Conservation (phyloP, 2,797 vertebrate genomes). For the Falco naumanni region DNA sequence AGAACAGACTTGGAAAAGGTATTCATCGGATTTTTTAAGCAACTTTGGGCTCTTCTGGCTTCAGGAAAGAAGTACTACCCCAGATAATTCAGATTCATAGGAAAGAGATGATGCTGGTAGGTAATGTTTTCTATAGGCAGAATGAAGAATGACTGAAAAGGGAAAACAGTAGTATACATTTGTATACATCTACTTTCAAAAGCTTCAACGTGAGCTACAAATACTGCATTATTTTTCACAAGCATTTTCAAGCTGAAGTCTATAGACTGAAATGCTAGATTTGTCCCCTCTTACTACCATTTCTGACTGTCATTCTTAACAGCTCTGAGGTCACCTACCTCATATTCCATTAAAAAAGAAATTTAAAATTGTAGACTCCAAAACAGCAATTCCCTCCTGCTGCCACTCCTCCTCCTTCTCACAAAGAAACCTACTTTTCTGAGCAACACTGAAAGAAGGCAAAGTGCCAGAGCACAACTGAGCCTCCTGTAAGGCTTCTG, state of each 20-base stretch:
- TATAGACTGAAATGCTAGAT: not conserved
- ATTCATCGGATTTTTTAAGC: not conserved
- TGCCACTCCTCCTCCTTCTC: not conserved
- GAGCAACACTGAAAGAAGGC: slow-evolving; percentile 31
- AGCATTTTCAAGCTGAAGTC: not conserved
- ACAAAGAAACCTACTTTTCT: slow-evolving; percentile 57
- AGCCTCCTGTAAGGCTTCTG: not conserved
- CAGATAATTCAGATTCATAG: not conserved
- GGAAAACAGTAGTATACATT: not conserved
- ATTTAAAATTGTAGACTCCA: slow-evolving; percentile 32
- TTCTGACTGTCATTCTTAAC: not conserved
- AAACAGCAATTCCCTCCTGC: not conserved
- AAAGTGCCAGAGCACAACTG: slow-evolving; percentile 3
- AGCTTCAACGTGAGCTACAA: not conserved
- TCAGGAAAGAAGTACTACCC: not conserved
- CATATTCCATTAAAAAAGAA: slow-evolving; percentile 17
- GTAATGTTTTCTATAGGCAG: not conserved
- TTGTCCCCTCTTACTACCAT: not conserved
- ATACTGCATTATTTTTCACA: not conserved
- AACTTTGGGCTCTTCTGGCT: not conserved
- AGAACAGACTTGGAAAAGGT: not conserved
- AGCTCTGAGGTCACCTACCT: slow-evolving; percentile 3
- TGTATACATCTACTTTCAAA: not conserved
- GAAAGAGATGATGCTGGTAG: not conserved
- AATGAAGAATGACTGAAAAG: not conserved